phyloP scores from a whole-genome alignment of 2,113 vertebrate species.

The Acanthochromis polyacanthus region DNA sequence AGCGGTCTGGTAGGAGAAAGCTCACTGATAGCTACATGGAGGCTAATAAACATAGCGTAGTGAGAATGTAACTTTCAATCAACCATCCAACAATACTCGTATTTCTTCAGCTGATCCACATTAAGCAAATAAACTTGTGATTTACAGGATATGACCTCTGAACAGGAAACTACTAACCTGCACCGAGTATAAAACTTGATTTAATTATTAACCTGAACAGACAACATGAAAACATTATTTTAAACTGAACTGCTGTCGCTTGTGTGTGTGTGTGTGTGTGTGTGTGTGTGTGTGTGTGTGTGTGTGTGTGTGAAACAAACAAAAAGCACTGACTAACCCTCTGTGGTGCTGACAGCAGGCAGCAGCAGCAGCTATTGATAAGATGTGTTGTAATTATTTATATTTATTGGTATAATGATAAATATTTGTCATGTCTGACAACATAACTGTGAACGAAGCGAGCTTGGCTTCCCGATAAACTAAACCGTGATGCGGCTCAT shows the following conservation, averaged over 20 bases:
- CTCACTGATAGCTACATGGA: neutral
- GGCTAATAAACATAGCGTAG: neutral
- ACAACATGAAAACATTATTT: neutral
- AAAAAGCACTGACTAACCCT: too few relatives aligned
- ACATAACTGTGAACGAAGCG: too few relatives aligned
- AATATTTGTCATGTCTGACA: too few relatives aligned
- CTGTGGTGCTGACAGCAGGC: too few relatives aligned
- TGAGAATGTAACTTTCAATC: neutral
- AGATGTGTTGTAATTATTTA: too few relatives aligned
- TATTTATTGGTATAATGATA: too few relatives aligned
- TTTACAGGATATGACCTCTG: neutral
- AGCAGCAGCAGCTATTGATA: too few relatives aligned
- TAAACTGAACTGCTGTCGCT: neutral
- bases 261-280: constrained; percentile 1
- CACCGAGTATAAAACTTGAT: neutral
- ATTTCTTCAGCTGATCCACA: too few relatives aligned
- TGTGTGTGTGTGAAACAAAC: neutral
- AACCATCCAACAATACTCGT: neutral
- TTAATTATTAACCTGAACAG: constrained; percentile 10
- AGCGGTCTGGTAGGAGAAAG: neutral
- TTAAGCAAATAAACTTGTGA: neutral
- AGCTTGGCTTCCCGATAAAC: too few relatives aligned
- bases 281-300: neutral
- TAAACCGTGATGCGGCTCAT: too few relatives aligned
- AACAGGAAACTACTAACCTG: neutral